Conservation (phyloP, 2,888 invertebrate genomes). For the Caenorhabditis sp. region DNA sequence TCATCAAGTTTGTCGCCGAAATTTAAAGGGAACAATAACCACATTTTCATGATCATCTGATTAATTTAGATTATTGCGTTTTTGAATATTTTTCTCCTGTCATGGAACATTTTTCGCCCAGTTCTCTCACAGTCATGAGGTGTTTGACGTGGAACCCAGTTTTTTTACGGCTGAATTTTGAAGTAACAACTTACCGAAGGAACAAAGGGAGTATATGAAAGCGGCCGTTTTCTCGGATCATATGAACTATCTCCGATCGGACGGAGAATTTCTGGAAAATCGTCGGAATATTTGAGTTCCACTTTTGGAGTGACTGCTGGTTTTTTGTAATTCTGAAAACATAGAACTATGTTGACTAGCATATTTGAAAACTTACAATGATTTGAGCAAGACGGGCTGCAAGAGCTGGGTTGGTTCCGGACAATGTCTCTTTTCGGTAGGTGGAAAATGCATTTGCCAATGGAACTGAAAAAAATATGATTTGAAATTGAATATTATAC, state of each 20-base stretch:
- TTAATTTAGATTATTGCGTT: no score
- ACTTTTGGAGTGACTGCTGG: neutral
- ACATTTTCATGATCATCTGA: no score
- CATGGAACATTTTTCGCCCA: no score
- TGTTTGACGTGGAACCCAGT: no score
- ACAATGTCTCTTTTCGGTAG: neutral
- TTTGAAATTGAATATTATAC: neutral
- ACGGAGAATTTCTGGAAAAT: neutral
- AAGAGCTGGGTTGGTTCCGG: neutral
- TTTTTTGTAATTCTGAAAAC: neutral
- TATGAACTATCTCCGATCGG: neutral
- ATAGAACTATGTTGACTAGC: no score
- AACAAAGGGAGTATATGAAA: neutral
- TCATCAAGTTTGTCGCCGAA: no score
- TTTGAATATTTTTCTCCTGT: no score
- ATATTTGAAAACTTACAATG: neutral
- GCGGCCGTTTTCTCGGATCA: neutral
- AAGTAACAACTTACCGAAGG: neutral
- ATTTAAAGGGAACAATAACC: no score
- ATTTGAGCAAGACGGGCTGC: neutral
- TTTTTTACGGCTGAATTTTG: no score
- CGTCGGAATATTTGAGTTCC: neutral
- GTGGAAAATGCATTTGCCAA: neutral
- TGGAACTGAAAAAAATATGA: neutral
- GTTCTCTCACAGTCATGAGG: no score